Evolutionary conservation across 1,140 invertebrate genomes (phyloP), one percentile per base, ranked within the genome.

Genomic region (Pemphigus obesinymphae): DNA sequence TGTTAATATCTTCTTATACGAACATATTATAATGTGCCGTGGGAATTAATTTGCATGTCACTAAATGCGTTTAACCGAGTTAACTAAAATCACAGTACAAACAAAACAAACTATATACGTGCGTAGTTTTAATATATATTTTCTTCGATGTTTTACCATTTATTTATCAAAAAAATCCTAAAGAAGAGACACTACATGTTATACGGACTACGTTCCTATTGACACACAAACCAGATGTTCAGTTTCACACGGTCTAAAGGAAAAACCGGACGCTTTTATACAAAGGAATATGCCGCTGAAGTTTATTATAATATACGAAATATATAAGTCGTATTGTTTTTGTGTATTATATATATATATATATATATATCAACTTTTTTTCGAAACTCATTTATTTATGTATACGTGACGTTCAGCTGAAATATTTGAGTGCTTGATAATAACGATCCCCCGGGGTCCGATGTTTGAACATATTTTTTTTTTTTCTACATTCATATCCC

Each of bases 391-490:
- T 68, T 68, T 68, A 68, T 68, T 68, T 68, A 45, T 72, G 68
- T 72, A 72, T 72, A 72, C 68, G 68, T 72, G 68, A 72, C 68
- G 40, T 72, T 72, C 37, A 26, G 26, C 23, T 72, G 40, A 72
- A 72, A 72, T 72, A 72, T 72, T 72, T 45, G 68, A 72, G 68
- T 72, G 23, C 40, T 72, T 72, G 68, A 72, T 72, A 72, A 72
- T 72, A 72, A 72, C 68, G 68, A 72, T 72, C 40, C 68, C 68
- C 40, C 15, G 68, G 68, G 43, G 68, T 29, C 68, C 40, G 23
- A 29, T 29, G 23, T 40, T 72, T 72, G 68, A 72, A 72, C 68
- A 72, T 45, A 45, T 72, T 70, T 72, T 72, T 10, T 1, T 45
- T 45, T 72, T 70, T 72, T 45, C 13, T 3, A 45, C 43, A 48